Evolutionary conservation across 2,113 vertebrate genomes (phyloP).

Genomic region (Struthidea cinerea): DNA sequence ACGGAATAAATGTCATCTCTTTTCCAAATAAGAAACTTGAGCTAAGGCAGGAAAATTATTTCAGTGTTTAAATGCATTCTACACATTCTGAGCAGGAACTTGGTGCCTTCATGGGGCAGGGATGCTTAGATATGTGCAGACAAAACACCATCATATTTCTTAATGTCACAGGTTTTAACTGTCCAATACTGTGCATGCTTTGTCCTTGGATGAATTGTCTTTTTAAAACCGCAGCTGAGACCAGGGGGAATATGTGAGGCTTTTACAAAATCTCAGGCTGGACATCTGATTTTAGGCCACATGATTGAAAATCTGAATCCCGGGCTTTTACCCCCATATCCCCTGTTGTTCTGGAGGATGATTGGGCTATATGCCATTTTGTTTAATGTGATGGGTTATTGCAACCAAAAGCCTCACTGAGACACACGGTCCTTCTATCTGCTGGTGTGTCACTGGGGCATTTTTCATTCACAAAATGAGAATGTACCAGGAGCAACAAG

Average conservation of each 20-base stretch:
- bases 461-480: neutral
- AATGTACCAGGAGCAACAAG: neutral
- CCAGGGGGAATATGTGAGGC: neutral
- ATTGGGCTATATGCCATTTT: neutral
- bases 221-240: neutral
- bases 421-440: neutral
- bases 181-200: neutral
- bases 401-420: neutral
- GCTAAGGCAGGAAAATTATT: neutral
- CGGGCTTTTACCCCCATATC: neutral
- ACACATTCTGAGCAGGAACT: neutral
- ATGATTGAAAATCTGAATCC: neutral
- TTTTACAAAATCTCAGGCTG: neutral
- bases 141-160: neutral
- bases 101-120: neutral
- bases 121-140: neutral
- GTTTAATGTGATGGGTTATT: neutral
- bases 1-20: constrained; percentile 21
- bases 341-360: neutral
- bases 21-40: constrained; percentile 15
- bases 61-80: neutral
- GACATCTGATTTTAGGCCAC: neutral
- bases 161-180: neutral
- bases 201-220: neutral
- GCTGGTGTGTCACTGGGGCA: neutral